Evolutionary conservation across 2,888 invertebrate genomes (phyloP).

Genomic region (Copidosoma aretas): DNA sequence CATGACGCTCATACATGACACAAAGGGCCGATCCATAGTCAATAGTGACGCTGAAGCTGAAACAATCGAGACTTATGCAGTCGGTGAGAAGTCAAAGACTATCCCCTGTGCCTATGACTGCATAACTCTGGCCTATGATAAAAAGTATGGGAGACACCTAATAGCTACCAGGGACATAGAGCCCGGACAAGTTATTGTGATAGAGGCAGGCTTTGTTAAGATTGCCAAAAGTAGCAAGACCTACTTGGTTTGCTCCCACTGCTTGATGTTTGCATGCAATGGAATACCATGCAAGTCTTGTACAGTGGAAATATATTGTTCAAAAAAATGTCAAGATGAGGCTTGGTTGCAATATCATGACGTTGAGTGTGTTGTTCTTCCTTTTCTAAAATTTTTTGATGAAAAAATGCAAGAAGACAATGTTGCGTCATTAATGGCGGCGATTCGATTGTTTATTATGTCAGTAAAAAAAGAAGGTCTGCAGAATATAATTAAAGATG

Average conservation of each 20-base stretch:
- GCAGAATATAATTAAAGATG: conserved; percentile 42
- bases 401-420: conserved; percentile 64
- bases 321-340: conserved; percentile 68
- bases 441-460: background rate
- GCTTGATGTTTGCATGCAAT: conserved; percentile 68
- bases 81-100: conserved; percentile 54
- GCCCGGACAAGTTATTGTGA: background rate
- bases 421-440: background rate
- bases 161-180: conserved; percentile 61
- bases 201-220: background rate
- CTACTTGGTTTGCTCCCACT: conserved; percentile 72
- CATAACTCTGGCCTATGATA: conserved; percentile 66
- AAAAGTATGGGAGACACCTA: conserved; percentile 73
- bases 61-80: conserved; percentile 32
- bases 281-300: conserved; percentile 72
- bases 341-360: conserved; percentile 76
- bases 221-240: conserved; percentile 40
- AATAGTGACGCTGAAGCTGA: conserved; percentile 7
- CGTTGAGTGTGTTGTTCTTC: conserved; percentile 71
- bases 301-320: conserved; percentile 72
- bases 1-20: conserved; percentile 49
- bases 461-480: conserved; percentile 10
- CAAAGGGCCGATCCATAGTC: conserved; percentile 6
- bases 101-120: conserved; percentile 71
- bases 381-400: background rate